Evolutionary conservation across 2,888 invertebrate species (phyloP), one percentile per base, ranked within the genome.

Genomic region (Orthosia incerta): DNA sequence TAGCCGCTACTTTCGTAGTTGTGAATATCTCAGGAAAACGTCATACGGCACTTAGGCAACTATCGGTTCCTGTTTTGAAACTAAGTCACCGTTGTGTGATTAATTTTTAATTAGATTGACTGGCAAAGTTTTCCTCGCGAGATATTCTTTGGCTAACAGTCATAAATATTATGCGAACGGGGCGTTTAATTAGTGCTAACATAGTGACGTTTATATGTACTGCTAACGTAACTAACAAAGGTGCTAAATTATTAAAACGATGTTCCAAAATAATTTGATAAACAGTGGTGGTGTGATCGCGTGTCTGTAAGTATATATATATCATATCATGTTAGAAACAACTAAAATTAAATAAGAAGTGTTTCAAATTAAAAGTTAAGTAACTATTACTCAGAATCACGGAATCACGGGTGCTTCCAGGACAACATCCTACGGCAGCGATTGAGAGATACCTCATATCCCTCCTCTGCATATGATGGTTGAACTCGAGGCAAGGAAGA

Each of bases 231-330:
- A 39, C 70, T 64, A 65, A 71, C 62, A 76, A 53, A 57, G 16
- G 48, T 63, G 61, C 60, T 86, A 71, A 71, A 76, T 82, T 70
- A 73, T 72, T 46, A 56, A 57, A 71, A 63, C 39, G 23, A 57
- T 59, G 55, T 68, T 84, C 16, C 57, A 62, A 76, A 83, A 74
- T 76, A 71, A 76, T 63, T 63, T 70, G 15, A 73, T 72, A 69
- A 63, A 70, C 65, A 69, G 53, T 53, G 31, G 15, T 71, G 57
- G 70, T 65, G 55, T 23, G 48, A 71, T 85, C 67, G 86, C 85
- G 87, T 85, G 85, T 66, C 70, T 60, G 20, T 71, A 64, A 83
- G 68, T 85, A n/a, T n/a, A n/a, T n/a, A n/a, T n/a, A n/a, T n/a
- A 85, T 82, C 79, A 84, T 78, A 68, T 83, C 74, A 84, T 69